These are phyloP conservation scores for Mactra quadrangularis DNA, from an alignment of 1,140 invertebrate species.

Conservation along the genomic window DNA sequence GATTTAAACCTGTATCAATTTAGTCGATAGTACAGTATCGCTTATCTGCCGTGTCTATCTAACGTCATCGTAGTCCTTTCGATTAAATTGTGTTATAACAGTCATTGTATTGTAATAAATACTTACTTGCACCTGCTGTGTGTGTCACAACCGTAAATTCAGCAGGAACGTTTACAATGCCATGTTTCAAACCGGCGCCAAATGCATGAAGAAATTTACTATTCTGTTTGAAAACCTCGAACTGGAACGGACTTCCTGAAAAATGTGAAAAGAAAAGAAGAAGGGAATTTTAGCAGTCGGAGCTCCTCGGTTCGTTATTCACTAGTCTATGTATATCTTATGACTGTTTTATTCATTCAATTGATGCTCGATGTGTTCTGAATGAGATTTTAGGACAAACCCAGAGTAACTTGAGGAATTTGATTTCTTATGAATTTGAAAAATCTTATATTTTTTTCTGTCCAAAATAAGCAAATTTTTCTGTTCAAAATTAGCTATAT, in stretches of 20 bases:
- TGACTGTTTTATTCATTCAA: not conserved
- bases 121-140: constrained; percentile 15
- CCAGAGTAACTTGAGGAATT: not conserved
- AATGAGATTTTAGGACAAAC: not conserved
- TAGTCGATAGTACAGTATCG: too few species aligned
- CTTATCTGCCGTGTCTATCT: too few species aligned
- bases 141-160: constrained; percentile 29
- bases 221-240: not conserved
- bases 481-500: too few species aligned
- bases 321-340: not conserved
- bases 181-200: constrained; percentile 22
- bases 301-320: not conserved
- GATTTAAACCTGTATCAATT: too few species aligned
- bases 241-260: constrained; percentile 26
- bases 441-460: too few species aligned
- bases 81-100: too few species aligned
- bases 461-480: too few species aligned
- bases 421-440: too few species aligned
- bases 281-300: not conserved
- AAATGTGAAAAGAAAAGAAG: not conserved
- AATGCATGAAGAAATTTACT: constrained; percentile 23
- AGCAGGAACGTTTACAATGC: constrained; percentile 2
- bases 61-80: too few species aligned
- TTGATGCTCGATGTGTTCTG: not conserved
- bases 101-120: too few species aligned